Percentiles rank a stretch among this genome's conserved stretches.
These are phyloP conservation scores for Pterocles orientalis DNA, from an alignment of 2,113 vertebrate species.

Conservation along the genomic window DNA sequence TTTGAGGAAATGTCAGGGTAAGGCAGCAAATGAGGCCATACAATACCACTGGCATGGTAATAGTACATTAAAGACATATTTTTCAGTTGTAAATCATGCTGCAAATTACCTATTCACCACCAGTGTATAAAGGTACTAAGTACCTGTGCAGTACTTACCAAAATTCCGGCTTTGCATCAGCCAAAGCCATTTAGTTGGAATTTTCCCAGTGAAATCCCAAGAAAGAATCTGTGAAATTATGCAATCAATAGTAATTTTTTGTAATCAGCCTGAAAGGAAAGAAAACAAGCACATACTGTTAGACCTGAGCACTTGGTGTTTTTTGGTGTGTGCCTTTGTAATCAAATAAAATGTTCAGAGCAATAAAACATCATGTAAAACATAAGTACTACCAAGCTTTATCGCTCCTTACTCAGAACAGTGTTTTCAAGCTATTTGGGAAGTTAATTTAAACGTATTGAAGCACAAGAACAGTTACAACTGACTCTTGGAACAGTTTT, in stretches of 20 bases:
- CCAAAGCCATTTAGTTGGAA: neutral
- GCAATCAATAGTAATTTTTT: neutral
- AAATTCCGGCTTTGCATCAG: neutral
- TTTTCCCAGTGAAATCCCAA: neutral
- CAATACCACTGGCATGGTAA: fast-evolving
- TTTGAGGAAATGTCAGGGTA: neutral
- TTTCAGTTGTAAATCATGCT: neutral
- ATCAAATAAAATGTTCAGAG: constrained; percentile 41
- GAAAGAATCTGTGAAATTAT: neutral
- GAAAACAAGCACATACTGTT: neutral
- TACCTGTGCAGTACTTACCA: neutral
- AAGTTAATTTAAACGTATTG: neutral
- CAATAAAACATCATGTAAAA: neutral
- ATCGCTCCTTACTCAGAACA: constrained; percentile 3
- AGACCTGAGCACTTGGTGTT: neutral
- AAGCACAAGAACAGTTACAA: neutral
- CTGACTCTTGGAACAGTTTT: neutral
- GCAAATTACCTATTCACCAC: neutral
- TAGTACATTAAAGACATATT: neutral
- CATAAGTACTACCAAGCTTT: neutral
- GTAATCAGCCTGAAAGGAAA: neutral
- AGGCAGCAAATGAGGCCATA: neutral
- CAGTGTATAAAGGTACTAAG: neutral
- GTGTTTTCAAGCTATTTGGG: constrained; percentile 2
- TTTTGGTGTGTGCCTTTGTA: neutral